phyloP scores from a whole-genome alignment of 2,888 invertebrate species.

The Acheta domesticus region DNA sequence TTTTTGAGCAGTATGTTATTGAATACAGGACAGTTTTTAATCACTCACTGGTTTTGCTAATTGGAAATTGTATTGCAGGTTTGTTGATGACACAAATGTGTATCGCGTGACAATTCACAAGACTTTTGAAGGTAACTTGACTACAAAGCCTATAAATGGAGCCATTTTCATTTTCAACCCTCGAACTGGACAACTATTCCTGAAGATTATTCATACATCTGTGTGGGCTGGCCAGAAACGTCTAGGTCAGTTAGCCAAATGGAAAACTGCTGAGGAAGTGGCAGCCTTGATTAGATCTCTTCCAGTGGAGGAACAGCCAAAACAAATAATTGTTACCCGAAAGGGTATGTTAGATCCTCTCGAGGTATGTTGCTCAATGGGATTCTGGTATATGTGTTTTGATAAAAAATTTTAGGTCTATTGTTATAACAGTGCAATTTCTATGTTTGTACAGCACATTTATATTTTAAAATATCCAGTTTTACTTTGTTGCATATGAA shows the following conservation, averaged over 20 bases:
- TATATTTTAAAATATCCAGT: too few relatives aligned
- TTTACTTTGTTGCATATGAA: too few relatives aligned
- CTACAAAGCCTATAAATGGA: conserved; percentile 99
- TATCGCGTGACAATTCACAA: conserved; percentile 99
- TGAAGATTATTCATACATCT: conserved; percentile 99
- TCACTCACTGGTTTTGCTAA: too few relatives aligned
- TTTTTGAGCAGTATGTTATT: not conserved
- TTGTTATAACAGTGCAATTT: too few relatives aligned
- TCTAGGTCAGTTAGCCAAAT: conserved; percentile 95
- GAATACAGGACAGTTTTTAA: not conserved
- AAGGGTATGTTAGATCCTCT: conserved; percentile 99
- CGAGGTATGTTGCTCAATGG: conserved; percentile 55
- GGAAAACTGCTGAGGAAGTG: conserved; percentile 99
- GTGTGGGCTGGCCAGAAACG: conserved; percentile 99
- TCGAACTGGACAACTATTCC: conserved; percentile 94
- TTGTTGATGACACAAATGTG: conserved; percentile 99
- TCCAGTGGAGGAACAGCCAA: conserved; percentile 99
- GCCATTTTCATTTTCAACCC: conserved; percentile 99
- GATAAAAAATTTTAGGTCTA: too few relatives aligned
- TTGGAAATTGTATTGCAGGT: conserved; percentile 50
- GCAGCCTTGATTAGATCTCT: conserved; percentile 97
- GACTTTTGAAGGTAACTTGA: conserved; percentile 98
- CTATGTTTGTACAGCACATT: too few relatives aligned
- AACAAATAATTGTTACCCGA: conserved; percentile 98
- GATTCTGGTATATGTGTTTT: not conserved